Evolutionary conservation across 2,113 vertebrate genomes (phyloP).

Genomic region (Zosterops japonicus): DNA sequence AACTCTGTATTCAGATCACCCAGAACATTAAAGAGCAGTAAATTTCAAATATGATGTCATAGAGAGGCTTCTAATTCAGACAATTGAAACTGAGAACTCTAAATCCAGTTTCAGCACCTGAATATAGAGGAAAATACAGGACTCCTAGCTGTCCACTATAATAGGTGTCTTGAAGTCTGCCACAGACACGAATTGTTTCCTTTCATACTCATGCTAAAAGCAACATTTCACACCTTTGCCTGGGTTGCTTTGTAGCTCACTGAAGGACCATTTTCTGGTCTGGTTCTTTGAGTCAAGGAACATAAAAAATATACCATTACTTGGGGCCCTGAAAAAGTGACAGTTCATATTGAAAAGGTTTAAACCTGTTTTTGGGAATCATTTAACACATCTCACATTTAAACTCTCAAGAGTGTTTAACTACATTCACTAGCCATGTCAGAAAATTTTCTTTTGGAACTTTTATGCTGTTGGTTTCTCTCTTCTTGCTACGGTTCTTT

Average conservation of each 20-base stretch:
- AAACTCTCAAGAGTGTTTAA: not conserved
- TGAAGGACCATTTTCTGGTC: not conserved
- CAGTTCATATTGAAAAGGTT: not conserved
- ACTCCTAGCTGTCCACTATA: not conserved
- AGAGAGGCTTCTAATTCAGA: not conserved
- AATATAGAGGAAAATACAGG: not conserved
- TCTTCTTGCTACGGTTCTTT: not conserved
- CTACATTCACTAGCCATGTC: not conserved
- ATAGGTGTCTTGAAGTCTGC: not conserved
- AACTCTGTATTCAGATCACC: not conserved
- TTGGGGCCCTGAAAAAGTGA: not conserved
- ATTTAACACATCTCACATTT: not conserved
- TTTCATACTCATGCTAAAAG: not conserved
- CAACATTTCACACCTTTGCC: not conserved
- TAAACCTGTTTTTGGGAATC: not conserved
- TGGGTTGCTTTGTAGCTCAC: not conserved
- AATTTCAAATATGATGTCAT: not conserved
- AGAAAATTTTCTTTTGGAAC: not conserved
- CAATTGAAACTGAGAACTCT: not conserved
- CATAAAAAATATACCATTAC: not conserved
- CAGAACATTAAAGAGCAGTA: not conserved
- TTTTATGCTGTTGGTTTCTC: not conserved
- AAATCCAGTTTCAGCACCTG: not conserved
- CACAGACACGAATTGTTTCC: not conserved
- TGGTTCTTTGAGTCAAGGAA: not conserved